phyloP scores from a whole-genome alignment of 2,113 vertebrate species.

The Rhodinocichla rosea region DNA sequence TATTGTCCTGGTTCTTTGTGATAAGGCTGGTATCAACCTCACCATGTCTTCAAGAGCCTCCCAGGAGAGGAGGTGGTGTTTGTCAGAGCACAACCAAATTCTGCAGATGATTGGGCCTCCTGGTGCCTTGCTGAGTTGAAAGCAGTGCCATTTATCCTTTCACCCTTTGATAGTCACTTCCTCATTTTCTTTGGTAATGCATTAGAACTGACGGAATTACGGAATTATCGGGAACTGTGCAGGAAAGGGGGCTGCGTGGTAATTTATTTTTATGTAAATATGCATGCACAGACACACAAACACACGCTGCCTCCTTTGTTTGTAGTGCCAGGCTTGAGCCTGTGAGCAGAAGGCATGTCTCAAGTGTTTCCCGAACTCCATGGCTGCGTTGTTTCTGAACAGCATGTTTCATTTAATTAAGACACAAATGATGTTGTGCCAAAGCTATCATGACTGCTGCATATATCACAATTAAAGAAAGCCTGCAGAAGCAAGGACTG shows the following conservation, averaged over 20 bases:
- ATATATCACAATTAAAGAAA: not conserved
- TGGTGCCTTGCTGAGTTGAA: not conserved
- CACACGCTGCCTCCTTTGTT: not conserved
- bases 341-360: not conserved
- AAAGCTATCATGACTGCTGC: not conserved
- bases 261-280: not conserved
- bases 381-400: not conserved
- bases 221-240: not conserved
- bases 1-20: not conserved
- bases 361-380: not conserved
- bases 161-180: not conserved
- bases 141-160: not conserved
- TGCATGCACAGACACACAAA: no score
- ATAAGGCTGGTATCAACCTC: constrained; percentile 6
- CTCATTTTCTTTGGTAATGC: not conserved
- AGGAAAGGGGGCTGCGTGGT: not conserved
- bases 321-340: not conserved
- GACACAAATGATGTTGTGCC: not conserved
- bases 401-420: not conserved
- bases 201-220: not conserved
- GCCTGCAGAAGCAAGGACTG: not conserved
- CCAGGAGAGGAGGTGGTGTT: not conserved
- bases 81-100: not conserved
- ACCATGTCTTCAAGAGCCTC: not conserved
- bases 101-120: not conserved